These are phyloP conservation scores for Turnix velox DNA, from an alignment of 2,113 vertebrate species.

Conservation along the genomic window DNA sequence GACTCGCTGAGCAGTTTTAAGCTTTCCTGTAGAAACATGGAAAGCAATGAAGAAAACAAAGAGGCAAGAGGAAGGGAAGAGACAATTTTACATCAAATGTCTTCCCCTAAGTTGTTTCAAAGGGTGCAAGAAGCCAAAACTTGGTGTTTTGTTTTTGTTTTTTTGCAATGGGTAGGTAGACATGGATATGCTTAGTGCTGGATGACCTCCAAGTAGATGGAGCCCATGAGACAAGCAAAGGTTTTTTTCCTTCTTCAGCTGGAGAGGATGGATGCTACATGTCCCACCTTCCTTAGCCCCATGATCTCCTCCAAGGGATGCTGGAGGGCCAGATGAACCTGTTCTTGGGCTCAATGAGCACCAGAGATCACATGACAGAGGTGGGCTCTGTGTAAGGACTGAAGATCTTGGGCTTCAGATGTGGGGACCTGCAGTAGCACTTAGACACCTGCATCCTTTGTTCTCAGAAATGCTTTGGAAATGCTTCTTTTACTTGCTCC, in stretches of 20 bases:
- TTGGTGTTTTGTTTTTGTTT: neutral
- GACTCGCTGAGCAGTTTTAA: neutral
- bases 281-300: neutral
- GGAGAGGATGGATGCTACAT: rapidly evolving
- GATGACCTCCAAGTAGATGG: neutral
- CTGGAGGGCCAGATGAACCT: neutral
- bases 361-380: neutral
- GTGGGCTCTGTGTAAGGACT: rapidly evolving
- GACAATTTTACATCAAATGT: neutral
- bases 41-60: neutral
- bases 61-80: neutral
- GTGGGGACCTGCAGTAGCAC: neutral
- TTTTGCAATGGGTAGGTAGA: neutral
- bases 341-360: neutral
- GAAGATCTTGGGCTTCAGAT: neutral
- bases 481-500: neutral
- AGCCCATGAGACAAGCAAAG: neutral
- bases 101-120: neutral
- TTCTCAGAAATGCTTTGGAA: neutral
- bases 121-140: neutral
- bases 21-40: neutral
- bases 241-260: neutral
- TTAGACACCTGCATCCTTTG: neutral
- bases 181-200: neutral
- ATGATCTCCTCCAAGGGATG: neutral